phyloP scores from a whole-genome alignment of 2,113 vertebrate species.

The Eudyptes chrysolophus region DNA sequence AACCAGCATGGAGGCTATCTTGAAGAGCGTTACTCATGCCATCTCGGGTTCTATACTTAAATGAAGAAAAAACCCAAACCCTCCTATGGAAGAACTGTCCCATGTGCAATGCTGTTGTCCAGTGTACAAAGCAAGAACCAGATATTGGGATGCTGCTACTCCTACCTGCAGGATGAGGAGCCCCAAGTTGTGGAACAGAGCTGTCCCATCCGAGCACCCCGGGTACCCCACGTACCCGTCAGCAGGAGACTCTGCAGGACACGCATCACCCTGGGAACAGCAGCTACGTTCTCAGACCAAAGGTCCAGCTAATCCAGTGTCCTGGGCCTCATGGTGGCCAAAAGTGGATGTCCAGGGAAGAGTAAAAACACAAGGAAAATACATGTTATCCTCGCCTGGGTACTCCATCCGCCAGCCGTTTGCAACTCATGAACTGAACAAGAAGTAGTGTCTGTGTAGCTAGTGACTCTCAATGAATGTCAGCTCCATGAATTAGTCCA shows the following conservation, averaged over 20 bases:
- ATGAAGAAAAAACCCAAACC: background rate
- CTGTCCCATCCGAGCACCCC: background rate
- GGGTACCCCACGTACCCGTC: accelerated
- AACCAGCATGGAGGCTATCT: background rate
- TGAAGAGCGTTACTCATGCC: background rate
- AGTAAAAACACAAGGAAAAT: background rate
- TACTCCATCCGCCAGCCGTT: background rate
- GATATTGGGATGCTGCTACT: background rate
- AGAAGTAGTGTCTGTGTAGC: background rate
- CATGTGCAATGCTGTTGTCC: background rate
- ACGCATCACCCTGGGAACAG: background rate
- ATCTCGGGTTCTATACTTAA: accelerated
- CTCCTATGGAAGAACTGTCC: background rate
- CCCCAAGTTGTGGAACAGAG: background rate
- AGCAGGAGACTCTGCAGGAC: accelerated
- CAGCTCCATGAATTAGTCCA: background rate
- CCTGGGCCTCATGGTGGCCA: background rate
- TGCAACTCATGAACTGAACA: background rate
- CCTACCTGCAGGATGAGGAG: background rate
- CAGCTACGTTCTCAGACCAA: background rate
- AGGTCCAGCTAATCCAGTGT: background rate
- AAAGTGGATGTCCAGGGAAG: background rate
- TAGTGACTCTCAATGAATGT: background rate
- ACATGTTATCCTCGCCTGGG: background rate
- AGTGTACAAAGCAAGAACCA: background rate